These are phyloP conservation scores for Rhegmatorhina hoffmannsi DNA, from an alignment of 2,113 vertebrate species.

Conservation along the genomic window DNA sequence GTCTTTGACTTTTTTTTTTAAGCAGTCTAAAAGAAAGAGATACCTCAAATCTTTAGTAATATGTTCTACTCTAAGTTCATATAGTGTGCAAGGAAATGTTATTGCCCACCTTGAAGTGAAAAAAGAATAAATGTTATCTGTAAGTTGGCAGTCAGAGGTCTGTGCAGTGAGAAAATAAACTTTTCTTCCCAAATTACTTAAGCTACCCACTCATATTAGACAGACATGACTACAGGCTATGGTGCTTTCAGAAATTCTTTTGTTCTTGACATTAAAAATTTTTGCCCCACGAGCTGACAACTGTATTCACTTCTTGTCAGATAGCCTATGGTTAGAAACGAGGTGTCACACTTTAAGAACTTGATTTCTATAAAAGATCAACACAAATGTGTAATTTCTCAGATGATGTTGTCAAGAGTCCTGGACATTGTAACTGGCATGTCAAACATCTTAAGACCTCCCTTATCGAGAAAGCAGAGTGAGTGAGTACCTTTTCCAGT, in stretches of 20 bases:
- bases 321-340: slow-evolving; percentile 32
- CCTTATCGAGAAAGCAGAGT: background rate
- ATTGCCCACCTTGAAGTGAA: background rate
- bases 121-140: background rate
- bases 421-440: slow-evolving; percentile 21
- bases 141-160: background rate
- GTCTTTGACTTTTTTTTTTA: background rate
- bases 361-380: slow-evolving; percentile 29
- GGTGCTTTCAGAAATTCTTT: slow-evolving; percentile 4
- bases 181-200: slow-evolving; percentile 18
- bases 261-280: slow-evolving; percentile 32
- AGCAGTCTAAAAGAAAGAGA: background rate
- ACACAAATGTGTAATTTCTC: slow-evolving; percentile 46
- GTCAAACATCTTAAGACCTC: background rate
- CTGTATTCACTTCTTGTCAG: background rate
- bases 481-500: background rate
- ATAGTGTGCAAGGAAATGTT: background rate
- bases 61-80: background rate
- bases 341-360: background rate
- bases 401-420: slow-evolving; percentile 36
- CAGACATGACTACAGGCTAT: background rate
- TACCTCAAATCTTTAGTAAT: background rate
- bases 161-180: slow-evolving; percentile 17
- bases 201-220: background rate
- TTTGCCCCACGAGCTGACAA: slow-evolving; percentile 17